Evolutionary conservation across 2,113 vertebrate species (phyloP), one percentile per base, ranked within the genome.

Genomic region (Charadrius vociferus): DNA sequence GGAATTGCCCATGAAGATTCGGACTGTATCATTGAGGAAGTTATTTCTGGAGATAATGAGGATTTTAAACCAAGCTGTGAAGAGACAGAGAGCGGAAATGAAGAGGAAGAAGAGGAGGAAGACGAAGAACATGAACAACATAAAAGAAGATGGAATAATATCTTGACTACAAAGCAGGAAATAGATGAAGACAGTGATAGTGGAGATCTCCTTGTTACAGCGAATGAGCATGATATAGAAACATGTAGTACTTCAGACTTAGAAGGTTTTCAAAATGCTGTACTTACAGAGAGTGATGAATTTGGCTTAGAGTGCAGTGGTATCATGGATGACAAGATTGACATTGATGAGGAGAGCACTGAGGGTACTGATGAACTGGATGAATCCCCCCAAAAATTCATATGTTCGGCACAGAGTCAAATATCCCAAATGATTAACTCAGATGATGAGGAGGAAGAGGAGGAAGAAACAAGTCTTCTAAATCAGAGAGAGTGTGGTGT

Each of bases 1-100:
- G 97, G 79, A 49, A 93, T 94, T 41, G 93, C 89, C 2, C 92
- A 62, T 55, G 97, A 98, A 68, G 98, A 99, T 80, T 98, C 98
- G 36, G 98, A 98, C 78, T 98, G 97, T 96, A 89, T 99, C 72
- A 98, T 98, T 37, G 98, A 99, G 78, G 98, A 98, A 71, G 15
- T 98, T 86, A 98, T 96, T 96, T 95, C 73, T 88, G 98, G 98
- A 81, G 93, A 97, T 91, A 92, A 91, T 71, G 93, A 98, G 72
- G 87, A 97, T 84, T 91, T 88, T 90, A 96, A 97, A 88, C 92
- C 90, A 59, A 95, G 92, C 56, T 97, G 88, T 96, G 97, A 95
- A 78, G 97, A 98, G 86, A 88, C 95, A 58, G 97, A 93, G 94
- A 97, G 92, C 91, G 95, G 97, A 96, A 94, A 95, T 59, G 97